phyloP scores from a whole-genome alignment of 1,140 invertebrate genomes.

The honey bee (Apis mellifera) region DNA sequence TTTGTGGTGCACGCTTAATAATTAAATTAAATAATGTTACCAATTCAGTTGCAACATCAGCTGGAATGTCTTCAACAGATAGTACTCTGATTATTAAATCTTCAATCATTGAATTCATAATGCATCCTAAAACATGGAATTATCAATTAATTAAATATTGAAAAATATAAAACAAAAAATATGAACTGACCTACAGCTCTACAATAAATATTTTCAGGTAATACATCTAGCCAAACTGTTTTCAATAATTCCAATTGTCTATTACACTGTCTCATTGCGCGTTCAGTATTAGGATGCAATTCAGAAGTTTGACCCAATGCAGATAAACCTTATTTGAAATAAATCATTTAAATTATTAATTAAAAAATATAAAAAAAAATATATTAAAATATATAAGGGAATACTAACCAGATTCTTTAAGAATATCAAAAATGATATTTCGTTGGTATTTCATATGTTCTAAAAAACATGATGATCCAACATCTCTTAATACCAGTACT shows the following conservation, averaged over 20 bases:
- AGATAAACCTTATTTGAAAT: slow-evolving; percentile 82
- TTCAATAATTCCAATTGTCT: slow-evolving; percentile 91
- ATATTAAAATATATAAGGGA: neutral
- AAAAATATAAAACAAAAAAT: slow-evolving; percentile 19
- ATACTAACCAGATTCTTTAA: slow-evolving; percentile 85
- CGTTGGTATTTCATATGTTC: slow-evolving; percentile 88
- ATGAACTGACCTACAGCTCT: slow-evolving; percentile 82
- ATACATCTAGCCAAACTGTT: slow-evolving; percentile 91
- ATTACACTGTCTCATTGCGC: slow-evolving; percentile 90
- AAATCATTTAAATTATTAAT: slow-evolving; percentile 24
- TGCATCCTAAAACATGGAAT: slow-evolving; percentile 77
- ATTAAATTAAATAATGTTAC: slow-evolving; percentile 83
- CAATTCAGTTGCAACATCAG: slow-evolving; percentile 83
- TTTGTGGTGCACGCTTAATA: slow-evolving; percentile 80
- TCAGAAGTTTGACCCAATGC: slow-evolving; percentile 80
- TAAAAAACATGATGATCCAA: slow-evolving; percentile 86
- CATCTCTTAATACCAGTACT: slow-evolving; percentile 82
- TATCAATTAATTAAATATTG: neutral
- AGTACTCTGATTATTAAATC: slow-evolving; percentile 84
- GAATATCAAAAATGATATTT: slow-evolving; percentile 87
- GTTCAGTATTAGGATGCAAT: slow-evolving; percentile 85
- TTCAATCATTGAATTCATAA: slow-evolving; percentile 84
- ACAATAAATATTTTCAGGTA: slow-evolving; percentile 87
- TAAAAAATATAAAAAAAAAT: neutral
- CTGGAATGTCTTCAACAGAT: slow-evolving; percentile 86